Percentiles rank a stretch among this genome's conserved stretches.
phyloP scores from a whole-genome alignment of 2,888 invertebrate species.

The Holacanthella duospinosa region DNA sequence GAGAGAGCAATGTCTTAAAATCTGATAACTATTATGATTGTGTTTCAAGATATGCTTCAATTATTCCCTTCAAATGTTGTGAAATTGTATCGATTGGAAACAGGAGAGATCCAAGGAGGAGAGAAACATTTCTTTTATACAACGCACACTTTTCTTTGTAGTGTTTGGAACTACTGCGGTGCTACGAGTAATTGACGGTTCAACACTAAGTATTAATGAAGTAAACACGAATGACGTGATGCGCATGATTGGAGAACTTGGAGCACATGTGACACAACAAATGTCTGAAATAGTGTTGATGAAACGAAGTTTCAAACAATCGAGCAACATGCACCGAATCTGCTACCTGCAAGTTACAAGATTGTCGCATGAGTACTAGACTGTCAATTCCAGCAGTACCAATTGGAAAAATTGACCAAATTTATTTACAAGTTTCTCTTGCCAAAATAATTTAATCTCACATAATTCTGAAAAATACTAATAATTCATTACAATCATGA shows the following conservation, averaged over 20 bases:
- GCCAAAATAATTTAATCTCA: too few species aligned
- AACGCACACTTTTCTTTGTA: not conserved
- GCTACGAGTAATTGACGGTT: not conserved
- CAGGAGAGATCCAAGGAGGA: conserved; percentile 21
- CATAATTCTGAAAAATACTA: too few species aligned
- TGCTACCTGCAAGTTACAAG: too few species aligned
- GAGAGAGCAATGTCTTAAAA: conserved; percentile 21
- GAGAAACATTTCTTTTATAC: not conserved
- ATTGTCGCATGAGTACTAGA: too few species aligned
- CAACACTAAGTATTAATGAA: not conserved
- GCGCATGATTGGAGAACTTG: conserved; percentile 2
- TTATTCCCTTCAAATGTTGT: conserved; percentile 29
- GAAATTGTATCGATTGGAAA: conserved; percentile 28
- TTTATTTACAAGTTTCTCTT: too few species aligned
- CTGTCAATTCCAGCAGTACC: too few species aligned
- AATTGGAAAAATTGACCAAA: too few species aligned
- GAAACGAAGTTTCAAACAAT: too few species aligned
- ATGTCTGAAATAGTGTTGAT: not conserved
- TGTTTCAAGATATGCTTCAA: conserved; percentile 20
- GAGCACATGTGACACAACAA: not conserved
- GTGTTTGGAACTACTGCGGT: not conserved
- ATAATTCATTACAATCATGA: too few species aligned
- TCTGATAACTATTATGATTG: conserved; percentile 29
- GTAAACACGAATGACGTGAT: not conserved
- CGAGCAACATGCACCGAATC: too few species aligned